Conservation (phyloP, 2,888 invertebrate genomes). For the Nephrotoma flavescens region DNA sequence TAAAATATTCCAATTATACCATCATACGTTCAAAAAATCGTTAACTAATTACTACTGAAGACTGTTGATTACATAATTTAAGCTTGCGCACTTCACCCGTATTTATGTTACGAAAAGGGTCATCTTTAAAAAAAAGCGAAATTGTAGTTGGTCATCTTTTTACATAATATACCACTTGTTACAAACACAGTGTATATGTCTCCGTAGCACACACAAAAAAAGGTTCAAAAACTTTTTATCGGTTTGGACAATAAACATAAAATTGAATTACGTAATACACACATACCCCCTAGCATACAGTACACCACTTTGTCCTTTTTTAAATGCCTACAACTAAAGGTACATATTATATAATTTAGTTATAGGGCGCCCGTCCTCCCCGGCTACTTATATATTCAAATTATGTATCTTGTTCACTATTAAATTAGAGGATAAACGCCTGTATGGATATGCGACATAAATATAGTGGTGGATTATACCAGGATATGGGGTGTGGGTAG, state of each 20-base stretch:
- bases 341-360: background rate
- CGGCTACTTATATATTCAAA: background rate
- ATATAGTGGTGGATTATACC: too few relatives aligned
- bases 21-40: background rate
- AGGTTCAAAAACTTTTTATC: background rate
- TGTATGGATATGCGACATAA: background rate
- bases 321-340: background rate
- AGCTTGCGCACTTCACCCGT: background rate
- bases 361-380: background rate
- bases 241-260: background rate
- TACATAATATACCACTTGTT: background rate
- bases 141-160: background rate
- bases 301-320: background rate
- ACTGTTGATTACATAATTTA: background rate
- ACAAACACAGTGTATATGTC: background rate
- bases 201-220: background rate
- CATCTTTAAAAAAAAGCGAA: background rate
- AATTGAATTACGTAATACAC: background rate
- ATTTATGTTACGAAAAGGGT: background rate
- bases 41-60: background rate
- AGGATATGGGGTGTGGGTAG: too few relatives aligned
- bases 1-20: background rate
- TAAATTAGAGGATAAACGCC: background rate
- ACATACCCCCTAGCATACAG: background rate
- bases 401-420: background rate